Conservation (phyloP, 2,888 invertebrate species). For the Tinea pellionella region DNA sequence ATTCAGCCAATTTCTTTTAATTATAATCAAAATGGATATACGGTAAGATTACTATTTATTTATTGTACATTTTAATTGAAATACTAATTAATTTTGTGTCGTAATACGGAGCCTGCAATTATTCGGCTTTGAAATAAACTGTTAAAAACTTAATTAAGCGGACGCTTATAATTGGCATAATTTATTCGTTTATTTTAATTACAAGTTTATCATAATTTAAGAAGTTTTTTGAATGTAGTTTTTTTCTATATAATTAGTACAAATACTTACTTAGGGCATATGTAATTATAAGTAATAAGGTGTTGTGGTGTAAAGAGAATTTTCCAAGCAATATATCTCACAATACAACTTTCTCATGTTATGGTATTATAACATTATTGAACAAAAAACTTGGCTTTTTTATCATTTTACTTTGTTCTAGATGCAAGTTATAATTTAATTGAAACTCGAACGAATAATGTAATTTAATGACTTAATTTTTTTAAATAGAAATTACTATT, state of each 20-base stretch:
- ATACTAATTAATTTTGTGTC: not conserved
- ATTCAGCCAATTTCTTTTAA: not conserved
- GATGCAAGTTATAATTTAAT: not conserved
- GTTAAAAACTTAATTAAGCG: too few relatives aligned
- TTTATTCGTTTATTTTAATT: too few relatives aligned
- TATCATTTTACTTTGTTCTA: not conserved
- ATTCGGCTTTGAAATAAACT: too few relatives aligned
- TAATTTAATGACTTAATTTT: too few relatives aligned
- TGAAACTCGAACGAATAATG: not conserved
- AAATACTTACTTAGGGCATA: not conserved
- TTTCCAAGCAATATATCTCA: not conserved
- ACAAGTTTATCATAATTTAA: too few relatives aligned
- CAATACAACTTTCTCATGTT: not conserved
- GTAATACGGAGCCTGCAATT: too few relatives aligned
- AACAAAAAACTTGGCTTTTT: not conserved
- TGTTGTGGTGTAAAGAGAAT: not conserved
- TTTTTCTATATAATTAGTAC: too few relatives aligned
- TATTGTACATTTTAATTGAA: not conserved
- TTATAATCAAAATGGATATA: slow-evolving; percentile 1
- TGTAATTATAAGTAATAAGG: not conserved
- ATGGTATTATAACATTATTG: not conserved
- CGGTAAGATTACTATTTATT: slow-evolving; percentile 9
- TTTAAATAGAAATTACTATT: too few relatives aligned
- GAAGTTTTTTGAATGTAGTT: too few relatives aligned
- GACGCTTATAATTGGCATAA: too few relatives aligned